A percentile compares a stretch with the other conserved stretches of the same genome.
Evolutionary conservation across 2,888 invertebrate species (phyloP).

Genomic region (Sinelater perroti): DNA sequence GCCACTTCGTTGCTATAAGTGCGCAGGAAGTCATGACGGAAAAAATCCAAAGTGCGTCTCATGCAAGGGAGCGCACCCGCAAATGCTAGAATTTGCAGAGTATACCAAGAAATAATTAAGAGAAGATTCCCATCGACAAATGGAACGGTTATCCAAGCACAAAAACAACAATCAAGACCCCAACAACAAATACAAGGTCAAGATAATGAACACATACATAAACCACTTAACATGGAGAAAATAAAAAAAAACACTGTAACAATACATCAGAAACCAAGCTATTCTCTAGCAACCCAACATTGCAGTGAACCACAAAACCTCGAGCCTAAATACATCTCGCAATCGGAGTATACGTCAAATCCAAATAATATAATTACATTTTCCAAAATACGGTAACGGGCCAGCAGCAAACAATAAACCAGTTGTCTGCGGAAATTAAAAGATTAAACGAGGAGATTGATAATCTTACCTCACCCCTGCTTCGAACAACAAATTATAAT

Average conservation of each 20-base stretch:
- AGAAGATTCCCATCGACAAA: neutral
- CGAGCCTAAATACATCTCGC: no score
- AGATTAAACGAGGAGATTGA: slow-evolving; percentile 2
- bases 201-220: no score
- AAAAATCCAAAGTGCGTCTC: neutral
- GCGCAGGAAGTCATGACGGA: neutral
- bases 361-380: no score
- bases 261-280: no score
- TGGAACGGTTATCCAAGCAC: neutral
- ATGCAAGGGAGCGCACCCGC: neutral
- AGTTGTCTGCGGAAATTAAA: neutral
- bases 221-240: no score
- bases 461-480: neutral
- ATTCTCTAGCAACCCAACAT: neutral
- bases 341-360: neutral
- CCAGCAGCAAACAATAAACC: neutral
- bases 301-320: no score
- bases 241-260: no score
- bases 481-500: neutral
- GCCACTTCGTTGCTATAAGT: neutral
- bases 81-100: neutral
- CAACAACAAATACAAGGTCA: no score
- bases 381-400: neutral
- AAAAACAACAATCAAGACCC: neutral
- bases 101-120: neutral